phyloP scores from a whole-genome alignment of 2,113 vertebrate species.

The Talpa occidentalis region DNA sequence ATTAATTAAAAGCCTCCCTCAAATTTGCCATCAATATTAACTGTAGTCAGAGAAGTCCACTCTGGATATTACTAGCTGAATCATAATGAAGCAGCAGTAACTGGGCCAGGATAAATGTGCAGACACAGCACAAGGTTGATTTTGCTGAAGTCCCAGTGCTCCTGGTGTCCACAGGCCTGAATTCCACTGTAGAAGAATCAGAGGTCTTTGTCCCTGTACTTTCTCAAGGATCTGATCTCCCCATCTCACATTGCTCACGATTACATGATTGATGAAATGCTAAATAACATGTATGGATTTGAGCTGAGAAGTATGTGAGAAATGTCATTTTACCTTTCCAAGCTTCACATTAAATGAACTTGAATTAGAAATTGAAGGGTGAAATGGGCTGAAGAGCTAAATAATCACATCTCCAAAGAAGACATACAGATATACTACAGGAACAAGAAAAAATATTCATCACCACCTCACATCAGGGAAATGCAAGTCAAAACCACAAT shows the following conservation, averaged over 20 bases:
- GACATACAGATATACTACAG: no score
- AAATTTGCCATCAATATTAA: background rate
- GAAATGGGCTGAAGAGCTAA: no score
- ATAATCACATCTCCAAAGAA: no score
- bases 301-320: background rate
- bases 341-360: background rate
- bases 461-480: no score
- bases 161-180: background rate
- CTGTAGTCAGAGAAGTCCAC: background rate
- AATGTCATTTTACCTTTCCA: background rate
- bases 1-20: background rate
- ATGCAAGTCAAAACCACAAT: no score
- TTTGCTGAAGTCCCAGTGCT: background rate
- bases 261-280: background rate
- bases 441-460: no score
- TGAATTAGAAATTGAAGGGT: background rate
- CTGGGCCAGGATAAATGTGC: background rate
- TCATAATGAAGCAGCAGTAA: background rate
- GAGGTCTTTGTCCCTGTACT: background rate
- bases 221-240: background rate
- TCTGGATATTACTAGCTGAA: background rate
- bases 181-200: background rate
- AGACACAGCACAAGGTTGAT: background rate
- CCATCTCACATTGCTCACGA: background rate
- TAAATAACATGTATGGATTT: background rate